Conservation (phyloP, 2,113 vertebrate genomes). For the Arizona elegans region DNA sequence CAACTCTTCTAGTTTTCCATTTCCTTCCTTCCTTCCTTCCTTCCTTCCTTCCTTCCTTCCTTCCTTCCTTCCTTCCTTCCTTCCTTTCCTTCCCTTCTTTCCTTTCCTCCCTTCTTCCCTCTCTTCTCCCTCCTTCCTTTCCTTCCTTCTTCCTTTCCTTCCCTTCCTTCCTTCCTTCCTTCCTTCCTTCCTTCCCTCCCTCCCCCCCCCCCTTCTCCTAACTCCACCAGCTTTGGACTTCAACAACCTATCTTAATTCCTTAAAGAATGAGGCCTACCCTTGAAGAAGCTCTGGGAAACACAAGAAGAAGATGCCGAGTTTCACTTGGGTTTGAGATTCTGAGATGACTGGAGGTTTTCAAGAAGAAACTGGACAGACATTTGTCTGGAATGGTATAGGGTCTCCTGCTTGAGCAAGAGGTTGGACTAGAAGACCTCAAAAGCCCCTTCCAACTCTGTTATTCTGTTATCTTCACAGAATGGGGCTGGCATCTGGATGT, state of each 20-base stretch:
- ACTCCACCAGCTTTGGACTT: slow-evolving; percentile 49
- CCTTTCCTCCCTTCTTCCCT: slow-evolving; percentile 48
- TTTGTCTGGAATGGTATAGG: not conserved
- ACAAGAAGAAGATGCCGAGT: not conserved
- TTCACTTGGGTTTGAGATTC: slow-evolving; percentile 38
- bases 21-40: slow-evolving; percentile 52
- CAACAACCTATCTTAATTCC: slow-evolving; percentile 65
- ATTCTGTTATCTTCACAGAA: slow-evolving; percentile 23
- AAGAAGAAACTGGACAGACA: no score
- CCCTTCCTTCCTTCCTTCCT: slow-evolving; percentile 49
- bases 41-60: slow-evolving; percentile 27
- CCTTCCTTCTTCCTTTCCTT: slow-evolving; percentile 52
- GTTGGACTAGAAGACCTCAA: not conserved
- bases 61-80: no score
- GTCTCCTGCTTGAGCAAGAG: not conserved
- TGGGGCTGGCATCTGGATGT: slow-evolving; percentile 50
- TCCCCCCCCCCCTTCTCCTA: slow-evolving; percentile 43
- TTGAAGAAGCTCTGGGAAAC: slow-evolving; percentile 47
- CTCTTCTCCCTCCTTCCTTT: slow-evolving; percentile 17
- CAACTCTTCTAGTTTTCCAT: slow-evolving; percentile 70
- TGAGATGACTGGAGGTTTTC: not conserved
- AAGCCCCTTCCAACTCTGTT: not conserved
- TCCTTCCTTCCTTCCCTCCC: slow-evolving; percentile 42
- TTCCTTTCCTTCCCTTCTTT: no score
- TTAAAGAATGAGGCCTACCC: slow-evolving; percentile 51